phyloP scores from a whole-genome alignment of 2,888 invertebrate genomes.

The Ferdinandea cuprea region DNA sequence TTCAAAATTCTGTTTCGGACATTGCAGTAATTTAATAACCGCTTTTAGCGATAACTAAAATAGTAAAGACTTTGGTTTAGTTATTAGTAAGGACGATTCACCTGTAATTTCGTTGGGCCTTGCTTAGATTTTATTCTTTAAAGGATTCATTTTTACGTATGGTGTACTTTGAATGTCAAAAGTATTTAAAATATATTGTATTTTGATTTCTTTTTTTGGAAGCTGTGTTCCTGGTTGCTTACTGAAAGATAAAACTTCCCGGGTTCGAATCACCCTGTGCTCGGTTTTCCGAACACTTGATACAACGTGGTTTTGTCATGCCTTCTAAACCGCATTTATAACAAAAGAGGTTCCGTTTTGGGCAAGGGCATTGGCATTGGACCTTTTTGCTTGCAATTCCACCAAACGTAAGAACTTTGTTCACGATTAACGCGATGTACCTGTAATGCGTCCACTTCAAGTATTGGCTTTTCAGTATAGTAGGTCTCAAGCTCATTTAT shows the following conservation, averaged over 20 bases:
- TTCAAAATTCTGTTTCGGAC: not conserved
- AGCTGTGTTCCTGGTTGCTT: not conserved
- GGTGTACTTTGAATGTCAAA: not conserved
- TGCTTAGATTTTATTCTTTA: not conserved
- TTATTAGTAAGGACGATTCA: not conserved
- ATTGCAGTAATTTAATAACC: not conserved
- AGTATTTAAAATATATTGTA: too few relatives aligned
- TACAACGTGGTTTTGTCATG: not conserved
- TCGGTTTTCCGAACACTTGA: slow-evolving; percentile 4
- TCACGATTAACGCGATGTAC: not conserved
- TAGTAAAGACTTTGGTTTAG: not conserved
- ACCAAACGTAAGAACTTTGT: not conserved
- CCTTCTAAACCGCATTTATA: not conserved
- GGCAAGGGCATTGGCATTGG: not conserved
- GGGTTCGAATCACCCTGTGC: not conserved
- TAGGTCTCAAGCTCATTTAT: not conserved
- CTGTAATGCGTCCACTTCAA: not conserved
- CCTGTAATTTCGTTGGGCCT: not conserved
- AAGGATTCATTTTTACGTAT: not conserved
- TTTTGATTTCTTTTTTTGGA: too few relatives aligned
- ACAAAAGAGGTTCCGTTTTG: not conserved
- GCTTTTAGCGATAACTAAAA: too few relatives aligned
- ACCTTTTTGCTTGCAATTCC: not conserved
- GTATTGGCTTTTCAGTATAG: too few relatives aligned
- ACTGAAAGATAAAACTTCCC: too few relatives aligned